Percentiles rank a stretch among this genome's conserved stretches.
These are phyloP conservation scores for Myotis myotis DNA, from an alignment of 2,797 vertebrate genomes.

Conservation along the genomic window DNA sequence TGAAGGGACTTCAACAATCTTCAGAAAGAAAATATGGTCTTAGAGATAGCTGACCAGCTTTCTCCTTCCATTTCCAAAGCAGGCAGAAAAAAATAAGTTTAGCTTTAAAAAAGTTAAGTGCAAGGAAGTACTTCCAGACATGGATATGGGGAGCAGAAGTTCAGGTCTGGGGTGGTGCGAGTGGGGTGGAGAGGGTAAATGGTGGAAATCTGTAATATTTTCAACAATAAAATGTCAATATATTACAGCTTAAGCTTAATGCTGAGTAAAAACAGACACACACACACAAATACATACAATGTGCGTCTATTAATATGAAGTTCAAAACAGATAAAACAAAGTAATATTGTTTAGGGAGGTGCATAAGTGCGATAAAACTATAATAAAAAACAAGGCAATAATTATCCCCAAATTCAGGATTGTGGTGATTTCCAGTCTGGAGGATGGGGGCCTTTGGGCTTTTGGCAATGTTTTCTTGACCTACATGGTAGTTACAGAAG, in stretches of 20 bases:
- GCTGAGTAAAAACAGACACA: background rate
- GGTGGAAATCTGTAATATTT: background rate
- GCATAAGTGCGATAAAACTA: background rate
- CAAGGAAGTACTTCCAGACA: background rate
- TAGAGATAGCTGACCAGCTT: background rate
- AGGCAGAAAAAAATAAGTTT: constrained; percentile 11
- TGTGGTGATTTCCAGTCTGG: background rate
- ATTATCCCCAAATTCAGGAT: background rate
- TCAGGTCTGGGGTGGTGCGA: background rate
- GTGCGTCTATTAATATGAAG: background rate
- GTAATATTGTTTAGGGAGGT: background rate
- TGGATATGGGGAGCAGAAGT: background rate
- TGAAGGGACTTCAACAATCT: constrained; percentile 11
- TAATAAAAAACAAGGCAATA: background rate
- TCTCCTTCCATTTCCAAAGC: background rate
- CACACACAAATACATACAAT: background rate
- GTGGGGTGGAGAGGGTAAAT: background rate
- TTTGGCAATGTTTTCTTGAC: background rate
- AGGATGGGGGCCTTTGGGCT: background rate
- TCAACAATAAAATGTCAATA: background rate
- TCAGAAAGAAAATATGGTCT: constrained; percentile 44
- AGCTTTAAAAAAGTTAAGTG: background rate
- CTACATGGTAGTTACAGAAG: background rate
- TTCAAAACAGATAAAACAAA: constrained; percentile 21
- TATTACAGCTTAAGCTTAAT: background rate